Evolutionary conservation across 2,888 invertebrate species (phyloP), one percentile per base, ranked within the genome.

Genomic region (Lasioglossum lativentre): DNA sequence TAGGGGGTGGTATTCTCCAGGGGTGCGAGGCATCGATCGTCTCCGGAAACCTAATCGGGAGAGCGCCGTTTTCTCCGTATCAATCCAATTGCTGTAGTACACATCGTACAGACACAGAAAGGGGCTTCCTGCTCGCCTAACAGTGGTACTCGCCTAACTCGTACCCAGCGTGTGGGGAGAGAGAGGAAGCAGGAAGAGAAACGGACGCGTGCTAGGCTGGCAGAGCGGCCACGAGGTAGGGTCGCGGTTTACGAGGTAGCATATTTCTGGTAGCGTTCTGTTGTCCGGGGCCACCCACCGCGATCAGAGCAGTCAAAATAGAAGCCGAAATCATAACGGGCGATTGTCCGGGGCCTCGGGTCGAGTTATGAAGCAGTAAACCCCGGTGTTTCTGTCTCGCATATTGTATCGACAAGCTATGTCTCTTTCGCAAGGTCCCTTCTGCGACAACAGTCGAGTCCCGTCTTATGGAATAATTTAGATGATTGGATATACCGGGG

Each of bases 361-460:
- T 87, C 93, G 90, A 92, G 95, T 95, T 95, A 95, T 94, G 95
- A 94, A 94, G 94, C 94, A 94, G 93, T 94, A 94, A 94, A 94
- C 89, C 86, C 34, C 75, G n/a, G 88, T n/a, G 52, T 52, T 84
- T 82, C 72, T 68, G 74, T 81, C 75, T 85, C 56, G 66, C 34
- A 19, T 30, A 30, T 30, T 77, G 52, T 52, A 52, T 52, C 52
- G 52, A 52, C 19, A 19, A 8, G 63, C 30, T 27, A 23, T 19
- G 40, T 52, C 66, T 42, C 30, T 42, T 27, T 66, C 23, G 52
- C 52, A n/a, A 10, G 63, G 63, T 63, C 63, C 63, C 63, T 63
- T 63, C 63, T 63, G 63, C 63, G 63, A 52, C 52, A 52, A 63
- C 63, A 30, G 27, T 30, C 63, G 63, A 30, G 63, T 63, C 86